phyloP scores from a whole-genome alignment of 2,113 vertebrate genomes.

The Strix uralensis region DNA sequence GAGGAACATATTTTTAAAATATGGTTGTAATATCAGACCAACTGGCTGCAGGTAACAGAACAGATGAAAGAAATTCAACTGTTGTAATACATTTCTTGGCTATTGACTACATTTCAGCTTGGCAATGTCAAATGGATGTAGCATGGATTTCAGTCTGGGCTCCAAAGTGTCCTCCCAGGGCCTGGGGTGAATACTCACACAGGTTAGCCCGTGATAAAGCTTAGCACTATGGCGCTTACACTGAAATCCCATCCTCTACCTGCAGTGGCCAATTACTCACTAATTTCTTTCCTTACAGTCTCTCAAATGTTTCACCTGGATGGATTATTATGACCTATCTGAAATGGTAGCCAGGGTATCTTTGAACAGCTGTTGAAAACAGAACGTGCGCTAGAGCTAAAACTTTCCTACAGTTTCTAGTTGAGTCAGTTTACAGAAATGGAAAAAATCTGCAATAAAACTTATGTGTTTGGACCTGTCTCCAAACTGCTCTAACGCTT shows the following conservation, averaged over 20 bases:
- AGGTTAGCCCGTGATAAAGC: background rate
- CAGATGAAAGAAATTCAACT: background rate
- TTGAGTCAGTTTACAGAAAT: background rate
- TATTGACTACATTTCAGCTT: background rate
- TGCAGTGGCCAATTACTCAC: background rate
- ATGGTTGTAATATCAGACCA: background rate
- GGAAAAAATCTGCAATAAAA: background rate
- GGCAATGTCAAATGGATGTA: background rate
- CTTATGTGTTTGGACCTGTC: accelerated
- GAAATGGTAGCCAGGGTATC: background rate
- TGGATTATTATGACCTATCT: background rate
- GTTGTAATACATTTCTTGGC: background rate
- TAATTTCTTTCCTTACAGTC: background rate
- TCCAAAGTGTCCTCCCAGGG: background rate
- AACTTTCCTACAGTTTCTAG: background rate
- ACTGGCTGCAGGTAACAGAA: background rate
- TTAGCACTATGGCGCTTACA: accelerated
- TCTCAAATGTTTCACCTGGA: background rate
- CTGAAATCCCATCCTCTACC: background rate
- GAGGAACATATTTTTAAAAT: background rate
- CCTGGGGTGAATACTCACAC: background rate
- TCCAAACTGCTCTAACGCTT: background rate
- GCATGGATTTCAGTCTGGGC: background rate
- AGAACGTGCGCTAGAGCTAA: background rate
- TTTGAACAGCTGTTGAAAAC: background rate